phyloP scores from a whole-genome alignment of 2,888 invertebrate genomes.

The Fissipunctia ypsillon region DNA sequence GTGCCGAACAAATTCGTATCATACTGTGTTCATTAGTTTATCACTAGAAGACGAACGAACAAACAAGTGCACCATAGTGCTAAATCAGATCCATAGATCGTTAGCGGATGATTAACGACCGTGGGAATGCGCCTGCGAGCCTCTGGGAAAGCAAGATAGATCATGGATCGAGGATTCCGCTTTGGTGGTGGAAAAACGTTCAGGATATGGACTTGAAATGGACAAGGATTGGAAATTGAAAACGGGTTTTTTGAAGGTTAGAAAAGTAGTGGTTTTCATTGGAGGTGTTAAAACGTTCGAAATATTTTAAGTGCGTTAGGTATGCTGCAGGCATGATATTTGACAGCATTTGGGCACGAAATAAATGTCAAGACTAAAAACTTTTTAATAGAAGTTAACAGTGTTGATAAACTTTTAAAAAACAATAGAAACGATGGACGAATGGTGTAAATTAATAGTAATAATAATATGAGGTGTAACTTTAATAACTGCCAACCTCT shows the following conservation, averaged over 20 bases:
- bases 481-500: too few relatives aligned
- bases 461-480: too few relatives aligned
- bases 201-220: constrained; percentile 34
- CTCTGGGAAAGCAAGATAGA: constrained; percentile 67
- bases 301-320: too few relatives aligned
- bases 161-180: constrained; percentile 59
- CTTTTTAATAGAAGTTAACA: too few relatives aligned
- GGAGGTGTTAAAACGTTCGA: too few relatives aligned
- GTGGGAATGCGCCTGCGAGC: constrained; percentile 72
- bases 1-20: constrained; percentile 49
- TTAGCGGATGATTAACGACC: constrained; percentile 74
- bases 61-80: constrained; percentile 68
- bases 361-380: too few relatives aligned
- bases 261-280: too few relatives aligned
- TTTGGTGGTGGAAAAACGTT: constrained; percentile 57
- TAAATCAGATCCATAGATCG: constrained; percentile 74
- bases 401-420: too few relatives aligned
- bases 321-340: too few relatives aligned
- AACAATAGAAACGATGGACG: too few relatives aligned
- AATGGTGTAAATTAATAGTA: too few relatives aligned
- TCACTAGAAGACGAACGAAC: constrained; percentile 59
- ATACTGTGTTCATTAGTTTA: constrained; percentile 65
- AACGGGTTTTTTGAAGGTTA: background rate
- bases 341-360: too few relatives aligned
- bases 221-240: background rate